Percentiles rank a stretch among this genome's conserved stretches.
These are phyloP conservation scores for Anolis sagrei DNA, from an alignment of 2,113 vertebrate species.

Conservation along the genomic window DNA sequence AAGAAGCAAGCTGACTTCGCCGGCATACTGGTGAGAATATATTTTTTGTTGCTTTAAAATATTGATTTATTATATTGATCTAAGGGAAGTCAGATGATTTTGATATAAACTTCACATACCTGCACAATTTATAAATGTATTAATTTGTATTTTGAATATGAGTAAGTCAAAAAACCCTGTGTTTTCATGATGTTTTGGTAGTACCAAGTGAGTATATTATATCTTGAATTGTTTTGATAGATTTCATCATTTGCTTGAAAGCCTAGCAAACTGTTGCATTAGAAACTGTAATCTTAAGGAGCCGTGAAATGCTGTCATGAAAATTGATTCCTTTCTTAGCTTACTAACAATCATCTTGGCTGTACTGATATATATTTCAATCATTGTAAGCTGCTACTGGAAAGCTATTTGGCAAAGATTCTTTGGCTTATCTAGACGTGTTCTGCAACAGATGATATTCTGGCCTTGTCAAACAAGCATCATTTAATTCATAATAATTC, in stretches of 20 bases:
- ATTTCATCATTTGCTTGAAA: not conserved
- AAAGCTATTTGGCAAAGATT: conserved; percentile 28
- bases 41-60: not conserved
- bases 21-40: not conserved
- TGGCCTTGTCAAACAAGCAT: not conserved
- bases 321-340: conserved; percentile 45
- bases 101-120: conserved; percentile 7
- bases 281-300: conserved; percentile 38
- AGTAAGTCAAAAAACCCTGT: not conserved
- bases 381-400: conserved; percentile 8
- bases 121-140: conserved; percentile 25
- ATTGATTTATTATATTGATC: not conserved
- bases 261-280: not conserved
- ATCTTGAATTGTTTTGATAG: not conserved
- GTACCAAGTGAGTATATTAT: not conserved
- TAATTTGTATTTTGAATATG: not conserved
- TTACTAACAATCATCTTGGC: conserved; percentile 41
- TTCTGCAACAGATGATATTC: not conserved
- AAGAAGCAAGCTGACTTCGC: not conserved
- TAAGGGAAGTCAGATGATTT: conserved; percentile 10
- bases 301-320: conserved; percentile 13
- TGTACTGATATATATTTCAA: not conserved
- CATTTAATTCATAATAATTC: conserved; percentile 36
- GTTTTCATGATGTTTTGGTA: conserved; percentile 30
- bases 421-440: not conserved